These are phyloP conservation scores for Meandrina meandrites DNA, from an alignment of 92 coral and sea anemone genomes.

Conservation along the genomic window DNA sequence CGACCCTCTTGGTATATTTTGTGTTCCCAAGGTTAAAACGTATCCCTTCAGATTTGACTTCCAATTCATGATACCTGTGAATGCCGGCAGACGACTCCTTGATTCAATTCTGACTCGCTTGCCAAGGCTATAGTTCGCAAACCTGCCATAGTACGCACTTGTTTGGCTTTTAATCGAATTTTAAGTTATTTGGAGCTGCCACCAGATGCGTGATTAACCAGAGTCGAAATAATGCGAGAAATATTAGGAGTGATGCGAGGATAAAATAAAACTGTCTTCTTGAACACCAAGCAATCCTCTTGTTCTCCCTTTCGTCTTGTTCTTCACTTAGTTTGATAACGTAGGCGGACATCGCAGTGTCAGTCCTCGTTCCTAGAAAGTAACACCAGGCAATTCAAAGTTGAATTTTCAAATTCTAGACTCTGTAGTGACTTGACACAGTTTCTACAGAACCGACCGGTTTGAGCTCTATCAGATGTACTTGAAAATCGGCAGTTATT, in stretches of 20 bases:
- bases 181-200: slow-evolving; percentile 2
- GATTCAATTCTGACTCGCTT: neutral
- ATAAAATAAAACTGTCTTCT: slow-evolving; percentile 5
- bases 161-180: neutral
- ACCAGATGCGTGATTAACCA: slow-evolving; percentile 23
- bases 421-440: neutral
- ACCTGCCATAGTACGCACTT: neutral
- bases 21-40: no score
- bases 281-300: neutral
- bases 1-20: no score
- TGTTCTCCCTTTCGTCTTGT: slow-evolving; percentile 1
- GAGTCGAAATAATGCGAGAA: slow-evolving; percentile 30
- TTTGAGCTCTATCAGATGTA: neutral
- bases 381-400: neutral
- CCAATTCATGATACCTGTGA: neutral
- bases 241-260: neutral
- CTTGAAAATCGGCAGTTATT: neutral
- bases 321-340: slow-evolving; percentile 18
- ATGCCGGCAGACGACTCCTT: neutral
- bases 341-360: slow-evolving; percentile 17
- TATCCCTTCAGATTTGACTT: neutral
- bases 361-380: neutral
- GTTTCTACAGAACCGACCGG: neutral
- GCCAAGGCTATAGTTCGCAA: neutral
- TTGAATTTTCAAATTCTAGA: no score